Base-by-base conservation (phyloP, 2,888 invertebrate genomes). In the Conops quadrifasciatus region DNA sequence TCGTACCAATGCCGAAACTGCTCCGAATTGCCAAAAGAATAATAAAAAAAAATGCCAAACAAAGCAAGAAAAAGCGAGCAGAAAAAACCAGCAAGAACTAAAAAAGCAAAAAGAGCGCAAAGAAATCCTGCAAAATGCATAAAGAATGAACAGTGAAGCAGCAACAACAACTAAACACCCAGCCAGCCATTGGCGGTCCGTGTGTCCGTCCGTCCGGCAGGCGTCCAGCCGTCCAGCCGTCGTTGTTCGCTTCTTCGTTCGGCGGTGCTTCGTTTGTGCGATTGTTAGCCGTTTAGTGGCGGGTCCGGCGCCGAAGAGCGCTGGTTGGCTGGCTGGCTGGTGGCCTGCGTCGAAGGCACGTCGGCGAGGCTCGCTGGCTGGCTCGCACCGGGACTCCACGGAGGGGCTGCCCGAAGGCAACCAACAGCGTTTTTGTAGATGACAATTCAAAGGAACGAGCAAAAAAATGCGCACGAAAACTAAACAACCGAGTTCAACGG, bases 381-480 rank as follows among this genome's bases (percentile, higher is more conserved):
- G 26, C 63, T 4, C 63, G 13, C 21, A 30, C 60, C 30, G n/a
- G n/a, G 11, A 30, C 28, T 1, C 16, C 21, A 15, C 47, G 30
- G 28, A 21, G 67, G 21, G 45, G 67, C 59, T 45, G 51, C 49
- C 28, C 62, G 16, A 60, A 19, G 45, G 60, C 60, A 62, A 36
- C 70, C 70, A 64, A 64, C 70, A 51, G 70, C 64, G 56, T 49
- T 64, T 69, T 69, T 60, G 68, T 58, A 62, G 51, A 36, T 53
- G 63, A 45, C 63, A 62, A 45, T 26, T 16, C 16, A 21, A 53
- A 21, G n/a, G 7, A 13, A 19, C 15, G 21, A 21, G 5, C 28
- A n/a, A n/a, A 67, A 59, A 45, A 45, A 59, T 15, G 30, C 15
- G n/a, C 11, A 30, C 7, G 36, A 19, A 21, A 47, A 63, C 49